A percentile compares a stretch with the other conserved stretches of the same genome.
Conservation (phyloP, 1,140 invertebrate genomes). For the Megathymus violae region DNA sequence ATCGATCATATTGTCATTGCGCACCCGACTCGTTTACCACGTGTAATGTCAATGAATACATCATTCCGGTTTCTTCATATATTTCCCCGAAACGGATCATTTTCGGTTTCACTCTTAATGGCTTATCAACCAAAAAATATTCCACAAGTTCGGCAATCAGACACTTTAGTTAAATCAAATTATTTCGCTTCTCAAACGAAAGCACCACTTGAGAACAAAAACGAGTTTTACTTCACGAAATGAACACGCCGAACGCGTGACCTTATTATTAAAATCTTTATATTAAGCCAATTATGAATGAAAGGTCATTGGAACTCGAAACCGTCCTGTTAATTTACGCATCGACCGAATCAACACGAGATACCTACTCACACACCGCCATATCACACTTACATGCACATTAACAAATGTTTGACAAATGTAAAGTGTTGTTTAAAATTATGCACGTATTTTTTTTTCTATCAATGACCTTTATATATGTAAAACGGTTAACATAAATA, state of each 20-base stretch:
- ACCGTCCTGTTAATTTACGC: constrained; percentile 26
- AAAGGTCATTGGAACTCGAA: constrained; percentile 30
- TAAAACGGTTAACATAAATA: constrained; percentile 19
- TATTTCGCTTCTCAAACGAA: constrained; percentile 15
- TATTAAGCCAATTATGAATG: constrained; percentile 32
- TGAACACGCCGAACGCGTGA: constrained; percentile 12
- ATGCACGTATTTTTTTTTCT: constrained; percentile 8
- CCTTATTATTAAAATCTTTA: constrained; percentile 32
- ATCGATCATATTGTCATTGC: constrained; percentile 41
- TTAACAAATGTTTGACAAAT: too few species aligned
- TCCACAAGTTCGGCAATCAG: not conserved
- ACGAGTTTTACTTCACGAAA: constrained; percentile 23
- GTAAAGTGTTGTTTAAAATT: not conserved
- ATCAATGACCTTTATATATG: constrained; percentile 9
- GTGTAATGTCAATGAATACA: constrained; percentile 19
- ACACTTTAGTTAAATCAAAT: constrained; percentile 18
- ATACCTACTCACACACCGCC: not conserved
- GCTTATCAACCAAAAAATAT: constrained; percentile 20
- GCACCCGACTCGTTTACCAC: constrained; percentile 31
- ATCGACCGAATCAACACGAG: not conserved
- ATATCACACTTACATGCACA: not conserved
- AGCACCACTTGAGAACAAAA: not conserved
- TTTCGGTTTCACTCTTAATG: constrained; percentile 22
- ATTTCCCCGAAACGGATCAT: constrained; percentile 8
- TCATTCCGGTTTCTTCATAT: constrained; percentile 17